Conservation (phyloP, 2,113 vertebrate species). For the Brachypodius melanocephalos region DNA sequence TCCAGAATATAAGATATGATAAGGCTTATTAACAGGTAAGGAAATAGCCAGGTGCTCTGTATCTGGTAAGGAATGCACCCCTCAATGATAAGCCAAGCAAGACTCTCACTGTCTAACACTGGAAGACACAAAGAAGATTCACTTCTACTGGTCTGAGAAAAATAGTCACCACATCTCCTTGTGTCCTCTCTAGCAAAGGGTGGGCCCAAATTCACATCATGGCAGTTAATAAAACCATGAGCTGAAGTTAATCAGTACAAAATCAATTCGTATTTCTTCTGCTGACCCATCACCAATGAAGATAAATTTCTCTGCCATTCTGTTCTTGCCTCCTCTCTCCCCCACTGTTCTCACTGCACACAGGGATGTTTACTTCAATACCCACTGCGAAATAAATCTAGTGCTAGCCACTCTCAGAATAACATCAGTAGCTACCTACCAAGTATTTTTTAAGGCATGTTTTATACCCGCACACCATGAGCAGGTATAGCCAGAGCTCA, state of each 20-base stretch:
- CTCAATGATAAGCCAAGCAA: background rate
- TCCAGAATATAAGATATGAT: background rate
- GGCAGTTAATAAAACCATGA: background rate
- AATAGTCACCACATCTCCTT: background rate
- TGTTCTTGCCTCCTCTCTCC: background rate
- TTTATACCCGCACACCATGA: background rate
- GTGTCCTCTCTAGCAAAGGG: background rate
- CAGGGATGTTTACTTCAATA: background rate
- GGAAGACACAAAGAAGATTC: background rate
- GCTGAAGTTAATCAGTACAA: background rate
- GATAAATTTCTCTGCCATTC: background rate
- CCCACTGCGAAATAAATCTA: background rate
- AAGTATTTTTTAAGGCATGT: background rate
- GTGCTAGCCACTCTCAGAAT: background rate
- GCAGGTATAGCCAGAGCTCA: background rate
- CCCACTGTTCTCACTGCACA: background rate
- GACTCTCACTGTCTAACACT: background rate
- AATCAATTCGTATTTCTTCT: background rate
- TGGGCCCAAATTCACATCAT: background rate
- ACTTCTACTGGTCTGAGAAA: background rate
- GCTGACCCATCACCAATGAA: background rate
- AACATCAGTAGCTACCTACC: background rate
- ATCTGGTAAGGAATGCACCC: background rate
- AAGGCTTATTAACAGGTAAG: background rate
- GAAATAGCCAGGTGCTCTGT: background rate